phyloP scores from a whole-genome alignment of 2,888 invertebrate genomes.

The Epistrophella euchroma region DNA sequence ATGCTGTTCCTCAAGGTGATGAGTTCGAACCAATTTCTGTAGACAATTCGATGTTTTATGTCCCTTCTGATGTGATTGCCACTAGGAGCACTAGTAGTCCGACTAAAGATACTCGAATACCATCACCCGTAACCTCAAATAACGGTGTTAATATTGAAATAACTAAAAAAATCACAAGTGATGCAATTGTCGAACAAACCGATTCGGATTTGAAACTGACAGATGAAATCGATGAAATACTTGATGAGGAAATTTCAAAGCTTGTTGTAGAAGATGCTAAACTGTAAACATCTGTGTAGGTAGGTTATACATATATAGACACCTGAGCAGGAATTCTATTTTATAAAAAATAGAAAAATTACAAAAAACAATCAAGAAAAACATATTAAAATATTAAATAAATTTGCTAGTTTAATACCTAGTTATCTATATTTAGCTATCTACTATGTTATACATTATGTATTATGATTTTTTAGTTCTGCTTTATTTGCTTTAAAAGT shows the following conservation, averaged over 20 bases:
- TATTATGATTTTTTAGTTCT: slow-evolving; percentile 22
- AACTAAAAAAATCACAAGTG: slow-evolving; percentile 81
- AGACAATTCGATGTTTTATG: slow-evolving; percentile 82
- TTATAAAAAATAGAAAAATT: not conserved
- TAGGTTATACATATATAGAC: not conserved
- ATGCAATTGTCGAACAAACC: slow-evolving; percentile 81
- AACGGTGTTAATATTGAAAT: slow-evolving; percentile 82
- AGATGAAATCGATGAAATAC: slow-evolving; percentile 81
- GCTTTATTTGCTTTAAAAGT: slow-evolving; percentile 27
- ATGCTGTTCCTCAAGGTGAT: slow-evolving; percentile 69
- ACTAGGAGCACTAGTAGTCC: slow-evolving; percentile 6
- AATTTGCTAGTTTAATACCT: not conserved
- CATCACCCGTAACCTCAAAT: slow-evolving; percentile 72
- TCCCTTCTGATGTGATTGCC: slow-evolving; percentile 77
- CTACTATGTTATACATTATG: not conserved
- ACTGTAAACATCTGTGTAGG: slow-evolving; percentile 42
- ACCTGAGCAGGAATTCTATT: not conserved
- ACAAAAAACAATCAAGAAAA: not conserved
- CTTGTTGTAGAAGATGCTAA: slow-evolving; percentile 78
- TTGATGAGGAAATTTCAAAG: slow-evolving; percentile 82
- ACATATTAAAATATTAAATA: not conserved
- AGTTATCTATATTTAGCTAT: not conserved
- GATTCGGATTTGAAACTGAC: slow-evolving; percentile 80
- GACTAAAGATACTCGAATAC: not conserved
- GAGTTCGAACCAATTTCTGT: slow-evolving; percentile 80